Evolutionary conservation across 2,888 invertebrate genomes (phyloP).

Genomic region (Luperina nickerlii): DNA sequence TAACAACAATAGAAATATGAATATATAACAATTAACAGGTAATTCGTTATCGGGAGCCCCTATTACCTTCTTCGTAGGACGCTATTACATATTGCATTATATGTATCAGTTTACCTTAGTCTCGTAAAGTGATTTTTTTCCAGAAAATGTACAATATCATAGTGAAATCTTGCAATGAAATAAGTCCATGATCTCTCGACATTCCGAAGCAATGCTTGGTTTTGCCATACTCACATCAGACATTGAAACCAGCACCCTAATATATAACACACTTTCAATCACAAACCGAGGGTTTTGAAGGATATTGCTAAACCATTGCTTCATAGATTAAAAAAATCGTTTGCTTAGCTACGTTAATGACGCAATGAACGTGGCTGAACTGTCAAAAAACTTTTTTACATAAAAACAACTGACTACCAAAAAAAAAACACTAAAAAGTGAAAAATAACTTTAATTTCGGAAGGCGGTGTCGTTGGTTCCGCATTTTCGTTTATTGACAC

Average conservation of each 20-base stretch:
- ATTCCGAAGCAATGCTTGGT: background rate
- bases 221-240: background rate
- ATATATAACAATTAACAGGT: constrained; percentile 25
- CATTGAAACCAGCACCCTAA: background rate
- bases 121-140: background rate
- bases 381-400: background rate
- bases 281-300: background rate
- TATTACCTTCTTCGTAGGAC: constrained; percentile 49
- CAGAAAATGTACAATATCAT: background rate
- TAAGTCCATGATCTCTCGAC: background rate
- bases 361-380: background rate
- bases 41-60: constrained; percentile 48
- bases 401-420: no score
- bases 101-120: constrained; percentile 32
- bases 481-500: no score
- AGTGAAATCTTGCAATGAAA: background rate
- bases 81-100: constrained; percentile 26
- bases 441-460: no score
- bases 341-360: background rate
- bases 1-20: constrained; percentile 22
- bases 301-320: background rate
- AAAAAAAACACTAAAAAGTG: no score
- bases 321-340: background rate
- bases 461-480: no score
- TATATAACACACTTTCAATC: background rate